Percentiles rank a stretch among this genome's conserved stretches.
Evolutionary conservation across 2,797 vertebrate species (phyloP).

Genomic region (Neosalanx taihuensis): DNA sequence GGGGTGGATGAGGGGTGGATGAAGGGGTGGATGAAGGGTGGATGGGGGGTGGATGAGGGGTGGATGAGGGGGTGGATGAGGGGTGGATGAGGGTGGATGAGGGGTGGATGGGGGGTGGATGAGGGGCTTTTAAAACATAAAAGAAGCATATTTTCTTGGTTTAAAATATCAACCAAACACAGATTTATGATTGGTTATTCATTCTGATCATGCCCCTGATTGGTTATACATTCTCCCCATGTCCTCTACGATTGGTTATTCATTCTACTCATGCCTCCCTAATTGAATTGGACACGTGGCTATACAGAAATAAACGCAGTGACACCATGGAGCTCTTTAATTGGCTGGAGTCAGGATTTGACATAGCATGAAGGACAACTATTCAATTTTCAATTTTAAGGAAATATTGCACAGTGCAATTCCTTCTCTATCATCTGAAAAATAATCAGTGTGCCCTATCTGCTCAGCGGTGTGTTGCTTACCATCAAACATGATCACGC

Average conservation of each 20-base stretch:
- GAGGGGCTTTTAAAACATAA: background rate
- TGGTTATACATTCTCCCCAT: conserved; percentile 66
- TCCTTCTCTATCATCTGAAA: conserved; percentile 68
- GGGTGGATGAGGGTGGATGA: background rate
- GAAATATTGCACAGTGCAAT: conserved; percentile 66
- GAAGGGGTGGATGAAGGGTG: too few relatives aligned
- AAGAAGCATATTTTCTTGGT: background rate
- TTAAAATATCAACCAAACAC: background rate
- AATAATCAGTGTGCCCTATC: conserved; percentile 69
- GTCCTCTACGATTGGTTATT: conserved; percentile 44
- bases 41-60: too few relatives aligned
- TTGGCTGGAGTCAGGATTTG: conserved; percentile 66
- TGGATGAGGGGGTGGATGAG: too few relatives aligned
- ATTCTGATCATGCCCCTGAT: conserved; percentile 66
- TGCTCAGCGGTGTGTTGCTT: conserved; percentile 61
- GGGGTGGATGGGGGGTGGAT: background rate
- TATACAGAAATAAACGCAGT: conserved; percentile 64
- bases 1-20: too few relatives aligned
- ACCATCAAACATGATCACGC: conserved; percentile 68
- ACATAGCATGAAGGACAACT: conserved; percentile 68
- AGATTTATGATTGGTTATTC: conserved; percentile 39
- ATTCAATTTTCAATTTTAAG: conserved; percentile 73
- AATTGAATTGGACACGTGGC: conserved; percentile 65
- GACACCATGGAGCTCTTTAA: conserved; percentile 62
- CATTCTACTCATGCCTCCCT: conserved; percentile 62